These are phyloP conservation scores for Micrasema minimum DNA, from an alignment of 1,140 invertebrate genomes.

Conservation along the genomic window DNA sequence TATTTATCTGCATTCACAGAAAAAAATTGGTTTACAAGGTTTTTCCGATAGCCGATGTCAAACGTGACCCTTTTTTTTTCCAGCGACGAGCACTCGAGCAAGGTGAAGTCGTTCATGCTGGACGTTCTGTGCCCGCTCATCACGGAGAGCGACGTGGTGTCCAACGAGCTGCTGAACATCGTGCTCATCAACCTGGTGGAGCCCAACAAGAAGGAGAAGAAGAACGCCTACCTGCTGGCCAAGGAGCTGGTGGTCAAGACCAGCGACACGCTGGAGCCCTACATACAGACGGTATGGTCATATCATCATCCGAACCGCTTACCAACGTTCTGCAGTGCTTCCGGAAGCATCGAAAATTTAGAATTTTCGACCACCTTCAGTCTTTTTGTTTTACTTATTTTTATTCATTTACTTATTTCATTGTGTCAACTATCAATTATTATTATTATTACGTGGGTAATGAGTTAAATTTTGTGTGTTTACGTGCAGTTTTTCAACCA, in stretches of 20 bases:
- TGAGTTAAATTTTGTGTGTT: too few species aligned
- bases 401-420: too few species aligned
- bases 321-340: too few species aligned
- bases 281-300: constrained; percentile 88
- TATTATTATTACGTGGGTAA: too few species aligned
- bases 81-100: constrained; percentile 94
- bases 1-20: too few species aligned
- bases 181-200: constrained; percentile 96
- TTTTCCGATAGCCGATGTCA: too few species aligned
- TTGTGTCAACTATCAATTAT: too few species aligned
- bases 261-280: constrained; percentile 90
- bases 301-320: not conserved
- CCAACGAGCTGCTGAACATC: constrained; percentile 92
- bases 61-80: too few species aligned
- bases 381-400: too few species aligned
- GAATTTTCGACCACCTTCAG: too few species aligned
- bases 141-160: constrained; percentile 94
- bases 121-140: constrained; percentile 95
- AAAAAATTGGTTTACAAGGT: too few species aligned
- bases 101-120: constrained; percentile 96
- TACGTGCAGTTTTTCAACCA: constrained; percentile 90
- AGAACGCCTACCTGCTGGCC: constrained; percentile 90
- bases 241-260: constrained; percentile 93
- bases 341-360: too few species aligned
- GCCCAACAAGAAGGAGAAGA: constrained; percentile 91